phyloP scores from a whole-genome alignment of 1,140 invertebrate species.

The Trichonephila clavata region DNA sequence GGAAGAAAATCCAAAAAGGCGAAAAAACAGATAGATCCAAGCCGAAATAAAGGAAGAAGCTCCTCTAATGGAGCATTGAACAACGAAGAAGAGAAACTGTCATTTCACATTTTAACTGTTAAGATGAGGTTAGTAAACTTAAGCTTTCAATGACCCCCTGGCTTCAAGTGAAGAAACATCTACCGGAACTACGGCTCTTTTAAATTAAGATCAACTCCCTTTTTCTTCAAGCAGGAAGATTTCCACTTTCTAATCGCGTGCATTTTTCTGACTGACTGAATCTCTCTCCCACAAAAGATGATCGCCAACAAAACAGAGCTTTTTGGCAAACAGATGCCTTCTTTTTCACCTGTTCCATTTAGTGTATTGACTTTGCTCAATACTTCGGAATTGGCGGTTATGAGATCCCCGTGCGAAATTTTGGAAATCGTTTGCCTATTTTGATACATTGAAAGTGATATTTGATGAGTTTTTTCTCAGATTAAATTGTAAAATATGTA shows the following conservation, averaged over 20 bases:
- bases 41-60: neutral
- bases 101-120: slow-evolving; percentile 73
- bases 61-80: slow-evolving; percentile 58
- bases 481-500: neutral
- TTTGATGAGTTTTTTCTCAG: neutral
- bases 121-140: slow-evolving; percentile 42
- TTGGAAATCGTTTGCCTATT: neutral
- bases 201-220: slow-evolving; percentile 56
- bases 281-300: neutral
- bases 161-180: slow-evolving; percentile 20
- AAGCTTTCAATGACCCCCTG: slow-evolving; percentile 60
- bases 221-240: slow-evolving; percentile 23
- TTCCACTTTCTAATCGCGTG: slow-evolving; percentile 44
- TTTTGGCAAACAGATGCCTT: neutral
- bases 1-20: neutral
- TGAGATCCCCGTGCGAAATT: neutral
- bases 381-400: neutral
- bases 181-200: slow-evolving; percentile 65
- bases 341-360: neutral
- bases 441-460: neutral
- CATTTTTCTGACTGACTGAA: slow-evolving; percentile 63
- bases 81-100: slow-evolving; percentile 42
- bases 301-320: neutral
- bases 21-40: neutral
- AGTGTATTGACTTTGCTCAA: neutral